Conservation (phyloP, 2,113 vertebrate species). For the Martes martes region DNA sequence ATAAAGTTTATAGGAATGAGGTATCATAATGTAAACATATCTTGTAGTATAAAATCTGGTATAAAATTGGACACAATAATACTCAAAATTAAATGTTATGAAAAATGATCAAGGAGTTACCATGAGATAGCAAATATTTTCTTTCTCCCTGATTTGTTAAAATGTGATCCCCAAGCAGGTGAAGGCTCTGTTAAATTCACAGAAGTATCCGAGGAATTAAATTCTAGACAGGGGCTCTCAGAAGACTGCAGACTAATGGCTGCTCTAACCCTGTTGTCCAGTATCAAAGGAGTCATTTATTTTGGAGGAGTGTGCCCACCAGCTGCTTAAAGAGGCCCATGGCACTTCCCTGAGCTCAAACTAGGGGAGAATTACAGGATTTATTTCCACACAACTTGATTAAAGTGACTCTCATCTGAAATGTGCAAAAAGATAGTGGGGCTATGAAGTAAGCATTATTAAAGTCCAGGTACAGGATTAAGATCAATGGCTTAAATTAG, state of each 20-base stretch:
- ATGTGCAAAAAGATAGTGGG: neutral
- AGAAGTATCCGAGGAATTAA: slow-evolving; percentile 31
- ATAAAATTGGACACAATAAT: neutral
- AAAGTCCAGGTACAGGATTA: neutral
- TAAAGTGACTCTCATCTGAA: slow-evolving; percentile 33
- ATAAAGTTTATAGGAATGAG: neutral
- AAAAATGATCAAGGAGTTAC: neutral
- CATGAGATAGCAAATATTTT: neutral
- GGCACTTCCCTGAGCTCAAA: neutral
- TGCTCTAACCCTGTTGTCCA: neutral
- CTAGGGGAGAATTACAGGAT: neutral
- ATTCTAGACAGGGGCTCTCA: neutral
- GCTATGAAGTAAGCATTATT: neutral
- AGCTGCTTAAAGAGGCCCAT: neutral
- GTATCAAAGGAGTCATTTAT: slow-evolving; percentile 40
- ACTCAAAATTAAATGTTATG: neutral
- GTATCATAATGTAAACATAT: neutral
- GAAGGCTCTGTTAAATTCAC: neutral
- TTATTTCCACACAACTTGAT: slow-evolving; percentile 55
- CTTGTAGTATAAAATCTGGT: neutral
- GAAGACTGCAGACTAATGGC: neutral
- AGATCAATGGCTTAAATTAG: neutral
- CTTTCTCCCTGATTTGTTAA: neutral
- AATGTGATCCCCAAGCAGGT: neutral
- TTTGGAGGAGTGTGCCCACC: neutral